Evolutionary conservation across 2,888 invertebrate species (phyloP).

Genomic region (Girardia tigrina): DNA sequence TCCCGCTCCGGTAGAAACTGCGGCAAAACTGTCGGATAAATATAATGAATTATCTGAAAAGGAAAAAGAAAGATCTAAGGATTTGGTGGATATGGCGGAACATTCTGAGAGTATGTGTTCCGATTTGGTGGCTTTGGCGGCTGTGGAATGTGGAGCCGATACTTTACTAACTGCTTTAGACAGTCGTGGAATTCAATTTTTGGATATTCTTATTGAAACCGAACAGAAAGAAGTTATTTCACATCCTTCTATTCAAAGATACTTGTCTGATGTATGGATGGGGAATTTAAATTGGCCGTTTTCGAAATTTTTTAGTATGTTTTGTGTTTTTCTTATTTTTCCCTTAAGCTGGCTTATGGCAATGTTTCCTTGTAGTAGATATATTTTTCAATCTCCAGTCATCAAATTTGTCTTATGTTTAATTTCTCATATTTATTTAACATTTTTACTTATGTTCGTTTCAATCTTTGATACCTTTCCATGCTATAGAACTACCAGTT

Average conservation of each 20-base stretch:
- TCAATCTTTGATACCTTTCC: conserved; percentile 48
- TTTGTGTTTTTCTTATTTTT: conserved; percentile 76
- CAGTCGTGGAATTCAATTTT: conserved; percentile 76
- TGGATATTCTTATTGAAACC: conserved; percentile 90
- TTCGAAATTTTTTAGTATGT: conserved; percentile 69
- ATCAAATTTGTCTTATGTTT: conserved; percentile 99
- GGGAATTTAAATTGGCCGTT: conserved; percentile 89
- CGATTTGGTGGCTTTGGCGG: conserved; percentile 77
- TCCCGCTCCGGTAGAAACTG: conserved; percentile 95
- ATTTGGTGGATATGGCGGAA: conserved; percentile 80
- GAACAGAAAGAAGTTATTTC: conserved; percentile 86
- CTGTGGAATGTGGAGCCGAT: conserved; percentile 66
- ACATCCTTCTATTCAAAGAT: conserved; percentile 88
- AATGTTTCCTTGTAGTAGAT: conserved; percentile 76
- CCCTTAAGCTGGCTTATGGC: conserved; percentile 91
- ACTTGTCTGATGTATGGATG: conserved; percentile 83
- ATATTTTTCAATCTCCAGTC: conserved; percentile 91
- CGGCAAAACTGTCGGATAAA: conserved; percentile 66
- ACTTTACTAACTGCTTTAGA: conserved; percentile 79
- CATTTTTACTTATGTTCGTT: conserved; percentile 67
- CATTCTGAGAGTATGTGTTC: conserved; percentile 96
- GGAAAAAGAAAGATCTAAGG: conserved; percentile 92
- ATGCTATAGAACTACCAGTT: conserved; percentile 52
- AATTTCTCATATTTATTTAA: conserved; percentile 91
- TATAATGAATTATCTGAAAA: conserved; percentile 67